phyloP scores from a whole-genome alignment of 2,113 vertebrate genomes.

The Eurypyga helias region DNA sequence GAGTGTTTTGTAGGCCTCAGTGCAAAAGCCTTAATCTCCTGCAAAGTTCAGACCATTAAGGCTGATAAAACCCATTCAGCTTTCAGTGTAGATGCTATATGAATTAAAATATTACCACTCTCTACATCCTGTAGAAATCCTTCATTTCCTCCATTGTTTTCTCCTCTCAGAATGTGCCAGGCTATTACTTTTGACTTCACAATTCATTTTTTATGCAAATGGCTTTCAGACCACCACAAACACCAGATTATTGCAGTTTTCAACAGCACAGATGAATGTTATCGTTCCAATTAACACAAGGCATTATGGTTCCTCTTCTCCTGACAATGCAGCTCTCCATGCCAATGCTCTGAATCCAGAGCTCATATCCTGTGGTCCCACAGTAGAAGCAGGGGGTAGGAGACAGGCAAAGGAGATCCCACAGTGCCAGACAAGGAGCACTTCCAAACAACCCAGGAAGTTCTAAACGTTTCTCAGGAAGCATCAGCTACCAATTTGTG shows the following conservation, averaged over 20 bases:
- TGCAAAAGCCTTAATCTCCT: background rate
- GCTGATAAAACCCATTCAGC: background rate
- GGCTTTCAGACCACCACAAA: background rate
- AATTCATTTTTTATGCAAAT: constrained; percentile 26
- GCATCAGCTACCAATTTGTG: background rate
- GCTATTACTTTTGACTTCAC: background rate
- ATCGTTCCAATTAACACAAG: background rate
- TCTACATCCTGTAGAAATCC: background rate
- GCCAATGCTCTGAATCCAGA: background rate
- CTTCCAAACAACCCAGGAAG: background rate
- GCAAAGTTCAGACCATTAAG: background rate
- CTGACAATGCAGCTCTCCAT: background rate
- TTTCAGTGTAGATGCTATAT: background rate
- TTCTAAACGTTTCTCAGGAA: background rate
- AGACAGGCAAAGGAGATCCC: background rate
- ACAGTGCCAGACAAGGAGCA: background rate
- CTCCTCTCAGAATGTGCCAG: background rate
- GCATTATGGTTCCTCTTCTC: background rate
- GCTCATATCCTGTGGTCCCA: background rate
- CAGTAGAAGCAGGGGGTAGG: background rate
- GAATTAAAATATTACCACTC: constrained; percentile 24
- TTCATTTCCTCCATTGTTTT: background rate
- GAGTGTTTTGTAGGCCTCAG: background rate
- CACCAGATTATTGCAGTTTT: background rate
- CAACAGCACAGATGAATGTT: background rate